These are phyloP conservation scores for Gallinago paraguaiae DNA, from an alignment of 2,113 vertebrate species.

Conservation along the genomic window DNA sequence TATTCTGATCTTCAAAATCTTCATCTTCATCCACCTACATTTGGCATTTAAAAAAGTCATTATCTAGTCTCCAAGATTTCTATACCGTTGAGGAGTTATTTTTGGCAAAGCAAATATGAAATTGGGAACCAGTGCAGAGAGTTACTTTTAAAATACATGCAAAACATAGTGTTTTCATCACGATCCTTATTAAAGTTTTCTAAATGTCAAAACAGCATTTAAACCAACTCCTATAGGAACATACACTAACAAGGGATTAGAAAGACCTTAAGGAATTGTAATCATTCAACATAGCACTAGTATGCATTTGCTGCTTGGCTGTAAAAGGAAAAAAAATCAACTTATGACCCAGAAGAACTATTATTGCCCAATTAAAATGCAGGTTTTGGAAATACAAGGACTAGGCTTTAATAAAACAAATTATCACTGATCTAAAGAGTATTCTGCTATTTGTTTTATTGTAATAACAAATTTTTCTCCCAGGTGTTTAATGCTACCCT, in stretches of 20 bases:
- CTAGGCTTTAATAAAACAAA: background rate
- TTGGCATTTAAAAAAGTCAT: conserved; percentile 63
- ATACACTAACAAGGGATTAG: background rate
- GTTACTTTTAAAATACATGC: background rate
- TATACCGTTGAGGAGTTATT: conserved; percentile 18
- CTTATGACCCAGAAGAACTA: background rate
- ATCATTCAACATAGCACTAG: background rate
- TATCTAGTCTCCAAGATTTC: conserved; percentile 21
- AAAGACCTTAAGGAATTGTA: background rate
- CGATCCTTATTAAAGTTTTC: background rate
- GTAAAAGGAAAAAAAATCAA: background rate
- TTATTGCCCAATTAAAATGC: background rate
- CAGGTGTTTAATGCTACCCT: background rate
- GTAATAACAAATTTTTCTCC: background rate
- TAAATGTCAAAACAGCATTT: background rate
- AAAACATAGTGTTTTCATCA: background rate
- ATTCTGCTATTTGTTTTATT: background rate
- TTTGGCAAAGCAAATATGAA: conserved; percentile 11
- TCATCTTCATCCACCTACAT: conserved; percentile 86
- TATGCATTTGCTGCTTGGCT: background rate
- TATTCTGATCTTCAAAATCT: conserved; percentile 82
- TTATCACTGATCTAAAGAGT: background rate
- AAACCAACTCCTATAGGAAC: background rate
- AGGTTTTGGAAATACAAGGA: background rate
- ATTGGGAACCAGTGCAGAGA: background rate